Base-by-base conservation (phyloP, 2,888 invertebrate species). In the Quadroppia sp. region DNA sequence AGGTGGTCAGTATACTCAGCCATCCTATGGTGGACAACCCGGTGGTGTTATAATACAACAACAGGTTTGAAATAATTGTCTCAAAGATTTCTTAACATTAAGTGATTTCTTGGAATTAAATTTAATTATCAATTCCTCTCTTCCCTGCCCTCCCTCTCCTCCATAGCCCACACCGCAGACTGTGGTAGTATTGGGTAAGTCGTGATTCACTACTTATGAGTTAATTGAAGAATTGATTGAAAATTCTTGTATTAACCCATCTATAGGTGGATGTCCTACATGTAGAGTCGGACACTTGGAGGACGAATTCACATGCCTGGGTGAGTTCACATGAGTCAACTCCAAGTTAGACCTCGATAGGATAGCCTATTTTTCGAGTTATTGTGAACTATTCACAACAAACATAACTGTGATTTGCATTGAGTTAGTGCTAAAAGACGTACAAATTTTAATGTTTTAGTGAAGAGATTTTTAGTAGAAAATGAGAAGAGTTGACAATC, bases 191-290 rank as follows among this genome's bases (percentile, higher is more conserved):
- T 2, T 67, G 13, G 67, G 67, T 67, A 25, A 23, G 67, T 67
- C 25, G 7, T 36, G 11, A 25, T 9, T 23, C 3, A 53, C n/a
- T n/a, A n/a, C n/a, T n/a, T n/a, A n/a, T n/a, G n/a, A n/a, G n/a
- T 59, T 4, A 25, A 59, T 59, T 13, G 32, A 61, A n/a, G 25
- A 45, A 45, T 45, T 28, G 23, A 7, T 67, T 67, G 13, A 42
- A 67, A 32, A 17, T 32, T 30, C 7, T 61, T 32, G 30, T 15
- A 28, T 6, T 61, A 32, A 36, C 4, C 42, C 3, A 13, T 23
- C 11, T 67, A n/a, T 9, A 67, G 67, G 67, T 23, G 67, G 67
- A 32, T 67, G 67, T 67, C 67, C 67, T 17, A 67, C 67, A 20
- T 67, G 67, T 42, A n/a, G 67, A 42, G 67, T 67, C 25, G 67